Evolutionary conservation across 2,113 vertebrate species (phyloP).

Genomic region (Hystrix brachyura): DNA sequence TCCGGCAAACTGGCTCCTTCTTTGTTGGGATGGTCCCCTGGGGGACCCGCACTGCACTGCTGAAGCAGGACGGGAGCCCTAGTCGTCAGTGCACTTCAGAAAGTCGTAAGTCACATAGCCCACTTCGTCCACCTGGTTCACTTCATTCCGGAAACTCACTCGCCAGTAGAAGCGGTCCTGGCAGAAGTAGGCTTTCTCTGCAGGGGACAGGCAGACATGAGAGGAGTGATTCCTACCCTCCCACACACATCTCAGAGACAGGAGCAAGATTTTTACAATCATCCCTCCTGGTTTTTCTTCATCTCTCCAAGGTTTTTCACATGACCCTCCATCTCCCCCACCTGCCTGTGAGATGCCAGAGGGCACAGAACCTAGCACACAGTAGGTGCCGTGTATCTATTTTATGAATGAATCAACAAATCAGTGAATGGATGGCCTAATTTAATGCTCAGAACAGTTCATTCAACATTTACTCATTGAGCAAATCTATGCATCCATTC

Average conservation of each 20-base stretch:
- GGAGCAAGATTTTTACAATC: background rate
- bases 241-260: background rate
- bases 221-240: background rate
- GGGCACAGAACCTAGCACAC: background rate
- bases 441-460: conserved; percentile 14
- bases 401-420: conserved; percentile 10
- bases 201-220: background rate
- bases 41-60: background rate
- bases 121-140: conserved; percentile 91
- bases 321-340: background rate
- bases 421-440: background rate
- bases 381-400: background rate
- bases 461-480: background rate
- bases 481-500: conserved; percentile 10
- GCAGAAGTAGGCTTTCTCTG: conserved; percentile 92
- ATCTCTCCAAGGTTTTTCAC: conserved; percentile 32
- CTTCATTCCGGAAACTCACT: conserved; percentile 87
- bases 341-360: background rate
- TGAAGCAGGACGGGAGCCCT: background rate
- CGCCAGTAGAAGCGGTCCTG: conserved; percentile 92
- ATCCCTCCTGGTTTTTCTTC: conserved; percentile 7
- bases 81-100: conserved; percentile 88
- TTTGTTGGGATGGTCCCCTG: rapidly evolving
- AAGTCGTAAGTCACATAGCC: conserved; percentile 92
- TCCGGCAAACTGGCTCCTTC: conserved; percentile 60